Evolutionary conservation across 23 tunicate genomes (phyloP).

Genomic region (Corella eumyota): DNA sequence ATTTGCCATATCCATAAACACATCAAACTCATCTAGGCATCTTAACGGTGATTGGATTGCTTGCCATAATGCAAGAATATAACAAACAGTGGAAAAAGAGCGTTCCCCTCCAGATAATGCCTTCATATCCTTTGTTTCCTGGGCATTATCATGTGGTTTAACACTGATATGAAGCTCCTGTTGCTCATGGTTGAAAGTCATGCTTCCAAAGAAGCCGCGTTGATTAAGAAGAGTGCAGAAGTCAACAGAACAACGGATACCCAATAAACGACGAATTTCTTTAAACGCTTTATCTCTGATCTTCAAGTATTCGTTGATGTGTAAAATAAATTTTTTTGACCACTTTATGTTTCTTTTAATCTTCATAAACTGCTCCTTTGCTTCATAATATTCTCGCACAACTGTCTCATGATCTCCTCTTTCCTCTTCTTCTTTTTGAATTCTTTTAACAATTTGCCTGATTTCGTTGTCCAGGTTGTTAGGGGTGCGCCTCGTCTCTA

Average conservation of each 20-base stretch:
- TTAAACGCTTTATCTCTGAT: conserved; percentile 37
- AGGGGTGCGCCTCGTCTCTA: conserved; percentile 52
- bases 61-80: conserved; percentile 76
- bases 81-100: conserved; percentile 90
- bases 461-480: conserved; percentile 73
- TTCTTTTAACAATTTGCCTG: conserved; percentile 39
- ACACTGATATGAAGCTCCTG: conserved; percentile 40
- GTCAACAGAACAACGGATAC: conserved; percentile 54
- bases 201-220: conserved; percentile 70
- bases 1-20: conserved; percentile 95
- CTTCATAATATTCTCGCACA: conserved; percentile 74
- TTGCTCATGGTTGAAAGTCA: conserved; percentile 64
- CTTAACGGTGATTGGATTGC: conserved; percentile 72
- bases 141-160: conserved; percentile 56
- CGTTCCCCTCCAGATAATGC: conserved; percentile 89
- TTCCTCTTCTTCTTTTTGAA: conserved; percentile 46
- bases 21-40: conserved; percentile 92
- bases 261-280: conserved; percentile 24
- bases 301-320: conserved; percentile 28
- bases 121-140: conserved; percentile 40
- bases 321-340: conserved; percentile 27
- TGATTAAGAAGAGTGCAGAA: conserved; percentile 55
- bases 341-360: conserved; percentile 28
- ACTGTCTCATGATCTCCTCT: conserved; percentile 73
- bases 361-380: conserved; percentile 33